Evolutionary conservation across 2,888 invertebrate genomes (phyloP), one percentile per base, ranked within the genome.

Genomic region (Gymnoscelis rufifasciata): DNA sequence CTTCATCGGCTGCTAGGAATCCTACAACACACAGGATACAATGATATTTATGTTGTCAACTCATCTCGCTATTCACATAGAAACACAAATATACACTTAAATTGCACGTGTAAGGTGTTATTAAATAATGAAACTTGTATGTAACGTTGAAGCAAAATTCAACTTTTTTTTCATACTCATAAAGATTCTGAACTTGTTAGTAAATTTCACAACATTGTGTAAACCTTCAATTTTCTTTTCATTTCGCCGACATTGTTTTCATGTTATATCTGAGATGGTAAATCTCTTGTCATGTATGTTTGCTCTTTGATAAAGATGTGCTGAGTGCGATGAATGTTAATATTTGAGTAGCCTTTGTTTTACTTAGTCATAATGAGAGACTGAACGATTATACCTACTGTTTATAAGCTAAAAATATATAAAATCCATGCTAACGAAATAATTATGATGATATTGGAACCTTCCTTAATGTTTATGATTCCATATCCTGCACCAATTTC

Each of bases 271-370:
- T 59, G 30, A 57, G 60, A 51, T 43, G 40, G 15, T 42, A 19
- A 33, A 44, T 40, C 56, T 45, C 46, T 56, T 57, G 57, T 57
- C 44, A 59, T 67, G 64, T 70, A 68, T 68, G 60, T 40, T 71
- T 68, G 59, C 29, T 54, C 47, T 57, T 40, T 62, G 78, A 78
- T 78, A 77, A 76, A 60, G 59, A 66, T 71, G 59, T 74, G 76
- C 76, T 78, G 74, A 77, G 69, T 76, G 59, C 65, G 71, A 71
- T 78, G 77, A 78, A 70, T 66, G 62, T 61, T 64, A 71, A 73
- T 73, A 67, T 73, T 75, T 70, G 51, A 41, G 43, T 33, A 50
- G 36, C 28, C 35, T 47, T 33, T 45, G 44, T 49, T 52, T 52
- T 44, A 42, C 40, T 43, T 54, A 29, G 30, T 45, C 44, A 44